A percentile compares a stretch with the other conserved stretches of the same genome.
These are phyloP conservation scores for Panurus biarmicus DNA, from an alignment of 2,113 vertebrate genomes.

Conservation along the genomic window DNA sequence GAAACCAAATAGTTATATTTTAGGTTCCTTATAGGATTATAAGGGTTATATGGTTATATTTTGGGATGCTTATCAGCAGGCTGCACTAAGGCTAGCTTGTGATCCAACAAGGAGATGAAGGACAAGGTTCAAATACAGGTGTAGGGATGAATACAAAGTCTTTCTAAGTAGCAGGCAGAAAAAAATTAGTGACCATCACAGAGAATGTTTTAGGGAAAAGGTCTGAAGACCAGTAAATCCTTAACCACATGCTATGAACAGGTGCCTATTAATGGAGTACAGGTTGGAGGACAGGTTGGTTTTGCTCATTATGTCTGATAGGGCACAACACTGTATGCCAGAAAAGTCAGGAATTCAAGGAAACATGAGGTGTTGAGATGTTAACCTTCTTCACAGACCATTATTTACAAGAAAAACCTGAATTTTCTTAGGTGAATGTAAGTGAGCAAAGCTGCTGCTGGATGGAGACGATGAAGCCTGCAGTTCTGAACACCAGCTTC, in stretches of 20 bases:
- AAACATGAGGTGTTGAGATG: not conserved
- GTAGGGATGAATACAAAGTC: not conserved
- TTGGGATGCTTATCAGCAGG: not conserved
- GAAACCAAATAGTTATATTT: not conserved
- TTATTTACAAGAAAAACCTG: not conserved
- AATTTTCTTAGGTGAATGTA: not conserved
- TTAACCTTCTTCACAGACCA: not conserved
- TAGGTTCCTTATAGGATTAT: not conserved
- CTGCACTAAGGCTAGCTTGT: not conserved
- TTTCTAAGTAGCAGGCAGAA: not conserved
- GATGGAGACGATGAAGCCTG: not conserved
- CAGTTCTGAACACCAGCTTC: not conserved
- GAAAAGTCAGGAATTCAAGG: not conserved
- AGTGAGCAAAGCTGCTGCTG: not conserved
- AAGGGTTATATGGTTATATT: not conserved
- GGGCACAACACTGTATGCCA: not conserved
- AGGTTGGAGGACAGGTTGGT: not conserved
- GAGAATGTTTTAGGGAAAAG: not conserved
- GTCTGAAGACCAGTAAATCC: not conserved
- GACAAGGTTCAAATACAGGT: not conserved
- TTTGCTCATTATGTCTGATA: not conserved
- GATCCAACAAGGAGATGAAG: not conserved
- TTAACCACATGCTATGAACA: not conserved
- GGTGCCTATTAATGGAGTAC: not conserved
- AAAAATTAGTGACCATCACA: not conserved